Evolutionary conservation across 2,888 invertebrate genomes (phyloP).

Genomic region (Drosophila nigricruria): DNA sequence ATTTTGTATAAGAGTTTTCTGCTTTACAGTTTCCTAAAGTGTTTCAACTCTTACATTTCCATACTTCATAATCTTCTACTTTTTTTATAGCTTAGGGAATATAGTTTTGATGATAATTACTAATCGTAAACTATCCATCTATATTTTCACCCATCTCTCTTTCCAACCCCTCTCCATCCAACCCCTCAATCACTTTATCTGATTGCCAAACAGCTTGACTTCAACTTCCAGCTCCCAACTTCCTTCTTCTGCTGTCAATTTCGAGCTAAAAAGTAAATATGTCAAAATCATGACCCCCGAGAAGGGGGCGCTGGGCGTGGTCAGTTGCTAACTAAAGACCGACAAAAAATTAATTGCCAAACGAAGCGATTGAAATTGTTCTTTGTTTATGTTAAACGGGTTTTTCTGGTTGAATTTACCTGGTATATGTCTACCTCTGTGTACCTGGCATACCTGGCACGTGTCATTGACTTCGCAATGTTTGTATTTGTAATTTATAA

Average conservation of each 20-base stretch:
- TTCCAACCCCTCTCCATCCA: conserved; percentile 13
- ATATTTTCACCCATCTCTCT: background rate
- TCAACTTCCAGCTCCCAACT: conserved; percentile 32
- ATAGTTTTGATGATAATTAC: too few species aligned
- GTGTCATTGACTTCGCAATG: conserved; percentile 56
- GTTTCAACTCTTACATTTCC: too few species aligned
- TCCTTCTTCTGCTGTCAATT: conserved; percentile 24
- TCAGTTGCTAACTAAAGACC: conserved; percentile 19
- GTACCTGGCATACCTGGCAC: conserved; percentile 37
- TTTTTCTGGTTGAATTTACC: conserved; percentile 49
- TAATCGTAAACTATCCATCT: background rate
- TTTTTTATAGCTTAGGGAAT: too few species aligned
- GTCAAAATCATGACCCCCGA: conserved; percentile 59
- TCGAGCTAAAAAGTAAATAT: conserved; percentile 64
- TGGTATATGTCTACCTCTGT: conserved; percentile 28
- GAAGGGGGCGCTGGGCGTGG: background rate
- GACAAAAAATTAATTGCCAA: conserved; percentile 63
- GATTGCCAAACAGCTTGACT: conserved; percentile 39
- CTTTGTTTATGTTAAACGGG: conserved; percentile 57
- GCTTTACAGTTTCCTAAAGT: background rate
- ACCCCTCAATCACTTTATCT: conserved; percentile 42
- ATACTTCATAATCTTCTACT: too few species aligned
- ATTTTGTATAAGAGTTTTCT: background rate
- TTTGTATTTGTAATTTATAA: conserved; percentile 40
- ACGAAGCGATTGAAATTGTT: conserved; percentile 60